Base-by-base conservation (phyloP, 2,888 invertebrate genomes). In the Calameuta idolon region DNA sequence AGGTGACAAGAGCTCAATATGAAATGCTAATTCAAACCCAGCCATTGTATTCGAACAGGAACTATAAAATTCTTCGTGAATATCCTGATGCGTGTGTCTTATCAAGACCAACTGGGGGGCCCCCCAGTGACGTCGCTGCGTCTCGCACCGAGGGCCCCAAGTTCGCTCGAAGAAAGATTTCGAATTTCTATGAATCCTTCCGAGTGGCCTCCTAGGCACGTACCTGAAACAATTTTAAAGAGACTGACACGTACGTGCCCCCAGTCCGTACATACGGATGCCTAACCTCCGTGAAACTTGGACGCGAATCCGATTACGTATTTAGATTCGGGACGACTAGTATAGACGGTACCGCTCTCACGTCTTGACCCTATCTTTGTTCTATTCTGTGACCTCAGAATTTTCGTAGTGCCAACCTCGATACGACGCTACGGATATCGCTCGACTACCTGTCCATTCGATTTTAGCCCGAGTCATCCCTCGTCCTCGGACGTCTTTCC, bases 31-130 rank as follows among this genome's bases (percentile, higher is more conserved):
- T 55, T 55, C 89, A 84, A 85, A 84, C 83, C 83, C 77, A 81
- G 55, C 88, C 81, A 89, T 88, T 90, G 90, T 90, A 90, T 90
- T 90, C 89, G 88, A 88, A 89, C 87, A 83, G 79, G 82, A 82
- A 81, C 9, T 55, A 55, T 55, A 55, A 23, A 55, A 55, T 23
- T 23, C 55, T 55, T 23, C 23, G 55, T 55, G 23, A 55, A 55
- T 55, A 55, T 55, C 55, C 23, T 55, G 15, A 15, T 55, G 23
- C 55, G 55, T 23, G 9, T 23, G 23, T 55, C 15, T 55, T 37
- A 37, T 55, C 55, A 0, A 55, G 55, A 55, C 55, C 55, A 55
- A 9, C 23, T 23, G 55, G 37, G 33, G 33, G 3, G 3, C 12
- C 12, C 12, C 23, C 9, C 55, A 23, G 23, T 23, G 23, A 55